These are phyloP conservation scores for Pantelozetes paolii DNA, from an alignment of 2,888 invertebrate species.

Conservation along the genomic window DNA sequence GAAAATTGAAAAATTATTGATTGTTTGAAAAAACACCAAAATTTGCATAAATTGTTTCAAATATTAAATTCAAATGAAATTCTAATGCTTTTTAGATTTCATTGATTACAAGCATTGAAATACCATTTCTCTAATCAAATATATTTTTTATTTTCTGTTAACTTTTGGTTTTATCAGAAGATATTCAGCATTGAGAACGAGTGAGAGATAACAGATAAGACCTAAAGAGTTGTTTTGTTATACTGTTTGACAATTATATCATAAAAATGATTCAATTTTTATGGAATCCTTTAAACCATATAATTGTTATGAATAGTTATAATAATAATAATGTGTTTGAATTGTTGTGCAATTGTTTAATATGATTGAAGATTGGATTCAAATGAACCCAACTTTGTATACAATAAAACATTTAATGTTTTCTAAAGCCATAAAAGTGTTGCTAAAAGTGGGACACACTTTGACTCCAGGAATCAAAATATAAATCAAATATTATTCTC, in stretches of 20 bases:
- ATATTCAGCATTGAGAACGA: constrained; percentile 8
- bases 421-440: not conserved
- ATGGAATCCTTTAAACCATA: no score
- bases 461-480: no score
- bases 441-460: not conserved
- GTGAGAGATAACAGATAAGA: not conserved
- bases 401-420: not conserved
- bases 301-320: no score
- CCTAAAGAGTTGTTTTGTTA: not conserved
- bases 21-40: no score
- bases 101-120: not conserved
- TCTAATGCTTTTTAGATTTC: constrained; percentile 8
- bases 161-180: not conserved
- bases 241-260: not conserved
- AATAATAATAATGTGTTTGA: no score
- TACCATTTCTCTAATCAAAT: constrained; percentile 7
- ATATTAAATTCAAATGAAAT: no score
- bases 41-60: no score
- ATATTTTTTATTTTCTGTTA: not conserved
- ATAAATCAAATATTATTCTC: no score
- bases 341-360: not conserved
- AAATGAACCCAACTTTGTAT: not conserved
- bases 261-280: not conserved
- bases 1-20: no score
- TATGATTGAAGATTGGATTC: not conserved